A percentile compares a stretch with the other conserved stretches of the same genome.
Conservation (phyloP, 2,113 vertebrate species). For the Scatophagus argus region DNA sequence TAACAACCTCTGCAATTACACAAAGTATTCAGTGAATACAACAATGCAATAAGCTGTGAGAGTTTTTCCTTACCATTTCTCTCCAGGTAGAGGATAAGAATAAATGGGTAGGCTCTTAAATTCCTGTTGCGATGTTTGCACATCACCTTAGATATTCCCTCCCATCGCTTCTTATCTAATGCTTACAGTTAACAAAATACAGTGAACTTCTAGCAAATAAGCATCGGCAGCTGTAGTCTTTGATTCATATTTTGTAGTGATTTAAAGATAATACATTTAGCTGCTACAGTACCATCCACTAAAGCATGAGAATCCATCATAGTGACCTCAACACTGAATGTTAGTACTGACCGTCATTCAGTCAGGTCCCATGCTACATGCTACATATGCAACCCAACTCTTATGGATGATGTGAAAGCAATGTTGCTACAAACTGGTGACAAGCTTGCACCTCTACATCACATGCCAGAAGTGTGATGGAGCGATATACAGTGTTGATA, state of each 20-base stretch:
- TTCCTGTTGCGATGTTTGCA: conserved; percentile 42
- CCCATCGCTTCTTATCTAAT: conserved; percentile 79
- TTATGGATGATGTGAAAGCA: no score
- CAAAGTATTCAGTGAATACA: no score
- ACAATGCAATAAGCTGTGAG: not conserved
- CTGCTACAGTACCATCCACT: not conserved
- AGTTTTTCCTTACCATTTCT: conserved; percentile 55
- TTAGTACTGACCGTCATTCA: no score
- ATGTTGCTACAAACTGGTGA: no score
- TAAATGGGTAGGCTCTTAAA: conserved; percentile 67
- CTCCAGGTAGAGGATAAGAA: conserved; percentile 74
- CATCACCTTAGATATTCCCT: conserved; percentile 51
- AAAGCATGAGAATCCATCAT: not conserved
- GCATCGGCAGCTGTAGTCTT: not conserved
- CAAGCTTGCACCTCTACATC: no score
- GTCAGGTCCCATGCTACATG: no score
- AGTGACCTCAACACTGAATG: no score
- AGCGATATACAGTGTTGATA: not conserved
- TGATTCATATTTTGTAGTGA: not conserved
- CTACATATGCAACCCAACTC: no score
- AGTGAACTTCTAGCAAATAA: not conserved
- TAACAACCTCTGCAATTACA: no score
- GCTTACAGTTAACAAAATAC: conserved; percentile 35
- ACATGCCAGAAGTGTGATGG: not conserved
- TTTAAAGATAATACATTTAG: not conserved